Evolutionary conservation across 2,797 vertebrate genomes (phyloP).

Genomic region (Oreortyx pictus): DNA sequence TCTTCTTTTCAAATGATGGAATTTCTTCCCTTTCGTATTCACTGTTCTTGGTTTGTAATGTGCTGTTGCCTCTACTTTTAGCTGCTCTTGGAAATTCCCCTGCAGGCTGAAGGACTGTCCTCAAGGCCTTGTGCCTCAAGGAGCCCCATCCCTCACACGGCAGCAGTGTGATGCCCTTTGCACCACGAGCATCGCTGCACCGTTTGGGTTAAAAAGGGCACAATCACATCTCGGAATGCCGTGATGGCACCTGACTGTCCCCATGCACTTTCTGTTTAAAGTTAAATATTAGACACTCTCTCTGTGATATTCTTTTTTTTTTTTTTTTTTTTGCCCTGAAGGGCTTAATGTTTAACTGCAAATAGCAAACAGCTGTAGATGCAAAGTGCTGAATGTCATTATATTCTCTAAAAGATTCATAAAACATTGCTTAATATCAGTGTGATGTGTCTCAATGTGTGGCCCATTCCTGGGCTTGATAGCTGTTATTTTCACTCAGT

Average conservation of each 20-base stretch:
- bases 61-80: not conserved
- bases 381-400: not conserved
- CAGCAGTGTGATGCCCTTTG: not conserved
- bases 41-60: not conserved
- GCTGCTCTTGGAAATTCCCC: not conserved
- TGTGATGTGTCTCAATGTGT: not conserved
- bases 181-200: not conserved
- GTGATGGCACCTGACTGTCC: not conserved
- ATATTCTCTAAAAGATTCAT: not conserved
- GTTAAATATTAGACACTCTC: conserved; percentile 59
- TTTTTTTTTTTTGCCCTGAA: not conserved
- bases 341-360: conserved; percentile 71
- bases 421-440: not conserved
- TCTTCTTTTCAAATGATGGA: not conserved
- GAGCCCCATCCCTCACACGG: not conserved
- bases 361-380: conserved; percentile 3
- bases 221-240: not conserved
- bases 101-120: not conserved
- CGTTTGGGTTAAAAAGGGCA: not conserved
- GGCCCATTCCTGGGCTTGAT: not conserved
- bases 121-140: not conserved
- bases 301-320: not conserved
- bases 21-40: not conserved
- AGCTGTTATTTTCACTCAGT: not conserved
- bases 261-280: not conserved